Evolutionary conservation across 2,113 vertebrate genomes (phyloP), one percentile per base, ranked within the genome.

Genomic region (Aspiorhynchus laticeps): DNA sequence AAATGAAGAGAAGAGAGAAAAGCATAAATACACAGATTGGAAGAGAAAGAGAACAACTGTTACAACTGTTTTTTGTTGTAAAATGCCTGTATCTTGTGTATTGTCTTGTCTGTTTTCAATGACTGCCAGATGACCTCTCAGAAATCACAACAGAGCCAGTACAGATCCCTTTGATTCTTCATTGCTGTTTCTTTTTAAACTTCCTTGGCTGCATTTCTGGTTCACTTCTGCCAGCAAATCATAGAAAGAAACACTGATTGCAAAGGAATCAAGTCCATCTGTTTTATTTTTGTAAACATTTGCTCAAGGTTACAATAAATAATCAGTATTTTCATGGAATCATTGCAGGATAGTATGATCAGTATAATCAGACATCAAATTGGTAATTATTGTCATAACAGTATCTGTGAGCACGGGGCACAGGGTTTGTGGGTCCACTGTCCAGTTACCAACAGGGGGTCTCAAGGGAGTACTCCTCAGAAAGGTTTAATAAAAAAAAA

Each of bases 201-300:
- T 31, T 46, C 41, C 41, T 65, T 81, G 59, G 38, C 59, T 46
- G 36, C 38, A 81, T 67, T 76, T 46, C n/a, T 28, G 19, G 43
- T 46, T 73, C 9, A 36, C 67, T 59, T 80, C 77, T 80, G 51
- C 77, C 78, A 63, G 53, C 33, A 61, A 61, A 80, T 80, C 33
- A 61, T n/a, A 41, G 33, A 8, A 79, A 77, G 5, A 53, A 53
- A 56, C 28, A 59, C 21, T 80, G 19, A 80, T 59, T 80, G 51
- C 31, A 59, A 80, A 80, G 51, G 53, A 80, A 59, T 59, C 10
- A 56, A 26, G 24, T 80, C 77, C 14, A 80, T 80, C 6, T 41
- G 8, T 41, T 41, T 80, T 41, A 41, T 61, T 59, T 80, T 15
- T 38, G n/a, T 61, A n/a, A 41, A 78, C 17, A 14, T 33, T 59